Conservation (phyloP, 2,888 invertebrate genomes). For the Geophilus truncorum region DNA sequence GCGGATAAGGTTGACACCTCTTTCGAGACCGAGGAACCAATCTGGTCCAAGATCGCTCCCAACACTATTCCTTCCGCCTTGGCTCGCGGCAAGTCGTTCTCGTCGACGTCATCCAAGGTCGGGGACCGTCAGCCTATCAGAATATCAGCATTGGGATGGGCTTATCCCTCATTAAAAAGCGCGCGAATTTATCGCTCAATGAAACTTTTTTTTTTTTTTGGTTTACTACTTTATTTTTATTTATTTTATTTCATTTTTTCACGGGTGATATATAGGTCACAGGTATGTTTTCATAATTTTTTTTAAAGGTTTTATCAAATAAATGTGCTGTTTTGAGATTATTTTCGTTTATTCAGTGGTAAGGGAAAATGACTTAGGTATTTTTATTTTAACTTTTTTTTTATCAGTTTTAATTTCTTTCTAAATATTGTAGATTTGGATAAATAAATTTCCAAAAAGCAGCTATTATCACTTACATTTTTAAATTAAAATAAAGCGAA, state of each 20-base stretch:
- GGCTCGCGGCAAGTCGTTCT: constrained; percentile 23
- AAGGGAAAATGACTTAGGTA: too few relatives aligned
- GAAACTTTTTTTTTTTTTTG: neutral
- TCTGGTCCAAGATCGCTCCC: constrained; percentile 8
- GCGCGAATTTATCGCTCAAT: constrained; percentile 24
- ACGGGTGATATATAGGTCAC: neutral
- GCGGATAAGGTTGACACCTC: constrained; percentile 23
- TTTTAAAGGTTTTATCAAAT: too few relatives aligned
- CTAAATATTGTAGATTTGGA: too few relatives aligned
- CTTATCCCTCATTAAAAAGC: constrained; percentile 17
- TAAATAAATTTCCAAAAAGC: too few relatives aligned
- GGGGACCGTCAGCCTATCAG: constrained; percentile 15
- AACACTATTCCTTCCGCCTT: constrained; percentile 19
- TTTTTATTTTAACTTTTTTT: neutral
- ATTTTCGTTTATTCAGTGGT: neutral
- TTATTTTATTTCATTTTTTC: neutral
- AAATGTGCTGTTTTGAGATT: neutral
- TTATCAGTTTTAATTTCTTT: neutral
- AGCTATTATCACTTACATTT: too few relatives aligned
- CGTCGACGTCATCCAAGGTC: constrained; percentile 13
- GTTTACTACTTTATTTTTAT: neutral
- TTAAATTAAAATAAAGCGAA: neutral
- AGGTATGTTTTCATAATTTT: neutral
- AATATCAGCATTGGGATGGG: neutral
- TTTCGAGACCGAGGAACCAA: constrained; percentile 9